phyloP scores from a whole-genome alignment of 1,140 invertebrate genomes.

The Zaprionus africanus region DNA sequence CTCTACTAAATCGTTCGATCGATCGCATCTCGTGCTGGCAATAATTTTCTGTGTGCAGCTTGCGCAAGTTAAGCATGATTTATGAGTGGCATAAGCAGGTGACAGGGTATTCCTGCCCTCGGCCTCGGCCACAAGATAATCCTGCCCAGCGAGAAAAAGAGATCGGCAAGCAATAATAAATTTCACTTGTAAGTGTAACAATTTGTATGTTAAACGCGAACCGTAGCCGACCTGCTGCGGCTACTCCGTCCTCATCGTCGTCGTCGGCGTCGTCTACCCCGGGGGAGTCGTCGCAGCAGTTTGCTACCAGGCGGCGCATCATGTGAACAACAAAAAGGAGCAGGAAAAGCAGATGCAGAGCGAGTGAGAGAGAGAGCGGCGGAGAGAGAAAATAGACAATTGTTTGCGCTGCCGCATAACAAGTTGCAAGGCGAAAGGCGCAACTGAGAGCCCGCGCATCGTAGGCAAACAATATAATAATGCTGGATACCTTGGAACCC shows the following conservation, averaged over 20 bases:
- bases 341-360: slow-evolving; percentile 5
- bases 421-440: slow-evolving; percentile 67
- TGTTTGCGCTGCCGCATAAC: slow-evolving; percentile 73
- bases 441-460: slow-evolving; percentile 22
- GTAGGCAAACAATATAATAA: slow-evolving; percentile 75
- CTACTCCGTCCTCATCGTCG: neutral
- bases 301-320: slow-evolving; percentile 8
- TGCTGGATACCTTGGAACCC: slow-evolving; percentile 41
- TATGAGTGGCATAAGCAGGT: slow-evolving; percentile 63
- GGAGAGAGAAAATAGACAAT: slow-evolving; percentile 79
- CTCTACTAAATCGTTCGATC: neutral
- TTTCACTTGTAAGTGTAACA: slow-evolving; percentile 83
- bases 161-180: slow-evolving; percentile 73
- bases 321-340: slow-evolving; percentile 13
- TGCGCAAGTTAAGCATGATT: slow-evolving; percentile 72
- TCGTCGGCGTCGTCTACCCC: slow-evolving; percentile 1
- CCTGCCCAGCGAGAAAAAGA: slow-evolving; percentile 50
- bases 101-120: slow-evolving; percentile 48
- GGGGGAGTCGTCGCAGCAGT: slow-evolving; percentile 16
- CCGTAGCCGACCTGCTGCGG: slow-evolving; percentile 10
- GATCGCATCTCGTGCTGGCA: slow-evolving; percentile 46
- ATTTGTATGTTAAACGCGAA: slow-evolving; percentile 83
- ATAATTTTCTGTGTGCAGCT: slow-evolving; percentile 42
- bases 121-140: slow-evolving; percentile 32
- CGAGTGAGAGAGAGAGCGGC: slow-evolving; percentile 18